phyloP scores from a whole-genome alignment of 35 echinoderm and acorn worm species.

The Lytechinus pictus region DNA sequence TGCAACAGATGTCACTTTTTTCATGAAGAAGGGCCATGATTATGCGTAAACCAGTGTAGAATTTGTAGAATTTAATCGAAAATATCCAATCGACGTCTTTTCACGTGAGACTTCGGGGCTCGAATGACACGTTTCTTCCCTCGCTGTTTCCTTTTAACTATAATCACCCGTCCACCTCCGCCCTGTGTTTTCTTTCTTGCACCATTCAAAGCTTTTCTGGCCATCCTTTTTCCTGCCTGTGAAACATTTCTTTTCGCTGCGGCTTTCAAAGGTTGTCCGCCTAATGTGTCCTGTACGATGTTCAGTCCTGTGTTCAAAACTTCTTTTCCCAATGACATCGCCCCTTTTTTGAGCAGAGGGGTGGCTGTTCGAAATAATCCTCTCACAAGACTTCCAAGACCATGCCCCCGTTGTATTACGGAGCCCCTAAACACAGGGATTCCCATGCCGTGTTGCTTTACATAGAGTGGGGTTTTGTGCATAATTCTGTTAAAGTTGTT shows the following conservation, averaged over 20 bases:
- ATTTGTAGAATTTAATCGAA: constrained; percentile 25
- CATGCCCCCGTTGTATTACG: constrained; percentile 56
- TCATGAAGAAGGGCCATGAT: constrained; percentile 67
- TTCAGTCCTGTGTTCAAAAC: constrained; percentile 65
- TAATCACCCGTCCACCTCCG: neutral
- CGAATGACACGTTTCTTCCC: neutral
- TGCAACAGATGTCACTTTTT: constrained; percentile 16
- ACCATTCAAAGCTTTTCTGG: neutral
- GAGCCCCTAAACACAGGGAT: constrained; percentile 45
- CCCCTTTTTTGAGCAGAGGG: constrained; percentile 68
- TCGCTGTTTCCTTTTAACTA: neutral
- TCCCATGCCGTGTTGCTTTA: neutral
- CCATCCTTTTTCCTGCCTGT: neutral
- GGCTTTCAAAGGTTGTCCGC: neutral
- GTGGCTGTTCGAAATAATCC: constrained; percentile 67
- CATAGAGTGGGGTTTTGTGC: neutral
- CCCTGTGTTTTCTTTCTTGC: neutral
- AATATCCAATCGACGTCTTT: constrained; percentile 43
- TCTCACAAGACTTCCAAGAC: constrained; percentile 53
- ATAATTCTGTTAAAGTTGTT: neutral
- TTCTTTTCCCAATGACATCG: constrained; percentile 64
- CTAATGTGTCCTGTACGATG: constrained; percentile 57
- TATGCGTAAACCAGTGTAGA: neutral
- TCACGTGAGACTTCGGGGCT: neutral
- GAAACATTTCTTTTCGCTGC: neutral